phyloP scores from a whole-genome alignment of 92 coral and sea anemone species.

The Zoanthus solanderi region DNA sequence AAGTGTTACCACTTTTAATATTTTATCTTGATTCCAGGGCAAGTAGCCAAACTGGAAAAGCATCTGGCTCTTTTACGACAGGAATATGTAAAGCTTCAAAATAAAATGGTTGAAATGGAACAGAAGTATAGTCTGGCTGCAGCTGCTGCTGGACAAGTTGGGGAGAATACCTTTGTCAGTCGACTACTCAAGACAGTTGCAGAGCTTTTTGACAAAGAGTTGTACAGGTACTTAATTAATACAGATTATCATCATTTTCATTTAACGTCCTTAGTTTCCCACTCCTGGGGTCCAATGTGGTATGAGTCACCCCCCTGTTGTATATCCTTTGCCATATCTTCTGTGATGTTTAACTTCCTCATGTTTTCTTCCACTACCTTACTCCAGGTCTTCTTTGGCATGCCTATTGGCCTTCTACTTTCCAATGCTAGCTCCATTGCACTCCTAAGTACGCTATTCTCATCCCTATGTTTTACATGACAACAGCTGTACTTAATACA shows the following conservation, averaged over 20 bases:
- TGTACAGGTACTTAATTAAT: slow-evolving; percentile 78
- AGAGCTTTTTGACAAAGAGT: slow-evolving; percentile 94
- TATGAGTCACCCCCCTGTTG: too few relatives aligned
- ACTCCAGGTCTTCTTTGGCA: too few relatives aligned
- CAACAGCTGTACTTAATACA: slow-evolving; percentile 24
- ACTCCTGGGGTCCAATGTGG: too few relatives aligned
- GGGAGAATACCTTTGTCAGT: slow-evolving; percentile 92
- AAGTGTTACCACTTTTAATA: neutral
- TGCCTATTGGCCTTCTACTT: too few relatives aligned
- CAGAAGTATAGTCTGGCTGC: slow-evolving; percentile 90
- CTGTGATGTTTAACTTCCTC: too few relatives aligned
- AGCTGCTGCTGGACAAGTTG: slow-evolving; percentile 85
- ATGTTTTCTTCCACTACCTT: too few relatives aligned
- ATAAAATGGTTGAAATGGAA: slow-evolving; percentile 90
- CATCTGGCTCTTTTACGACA: slow-evolving; percentile 92
- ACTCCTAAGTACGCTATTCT: too few relatives aligned
- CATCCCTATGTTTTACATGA: too few relatives aligned
- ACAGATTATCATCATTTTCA: too few relatives aligned
- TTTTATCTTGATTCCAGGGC: slow-evolving; percentile 53
- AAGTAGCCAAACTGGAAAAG: slow-evolving; percentile 90
- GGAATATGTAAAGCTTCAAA: slow-evolving; percentile 96
- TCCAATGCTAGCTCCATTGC: too few relatives aligned
- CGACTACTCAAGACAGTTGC: slow-evolving; percentile 90
- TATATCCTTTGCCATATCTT: too few relatives aligned
- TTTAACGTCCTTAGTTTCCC: too few relatives aligned